Conservation (phyloP, 2,888 invertebrate species). For the Trachelus troglodyta region DNA sequence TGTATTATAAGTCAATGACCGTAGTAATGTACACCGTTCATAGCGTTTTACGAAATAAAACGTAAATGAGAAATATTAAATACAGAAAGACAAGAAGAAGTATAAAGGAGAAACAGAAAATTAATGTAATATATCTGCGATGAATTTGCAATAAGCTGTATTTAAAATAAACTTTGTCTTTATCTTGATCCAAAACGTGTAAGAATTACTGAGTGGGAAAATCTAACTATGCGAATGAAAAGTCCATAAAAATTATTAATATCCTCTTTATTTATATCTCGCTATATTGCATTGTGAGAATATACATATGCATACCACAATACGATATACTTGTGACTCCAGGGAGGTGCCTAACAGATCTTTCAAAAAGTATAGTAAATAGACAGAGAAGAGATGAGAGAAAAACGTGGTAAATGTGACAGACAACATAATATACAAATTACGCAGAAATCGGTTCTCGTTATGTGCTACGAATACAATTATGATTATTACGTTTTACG, state of each 20-base stretch:
- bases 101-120: background rate
- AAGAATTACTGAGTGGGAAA: background rate
- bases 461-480: background rate
- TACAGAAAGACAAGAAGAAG: background rate
- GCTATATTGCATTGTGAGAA: background rate
- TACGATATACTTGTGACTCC: conserved; percentile 30
- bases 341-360: conserved; percentile 29
- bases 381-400: background rate
- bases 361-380: conserved; percentile 7
- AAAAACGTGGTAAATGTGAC: background rate
- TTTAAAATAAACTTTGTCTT: background rate
- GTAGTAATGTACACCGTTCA: background rate
- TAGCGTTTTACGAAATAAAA: background rate
- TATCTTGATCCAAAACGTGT: background rate
- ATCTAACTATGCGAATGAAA: background rate
- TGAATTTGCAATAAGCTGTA: background rate
- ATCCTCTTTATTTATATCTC: background rate
- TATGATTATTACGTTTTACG: background rate
- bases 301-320: conserved; percentile 24
- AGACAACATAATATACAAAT: conserved; percentile 8
- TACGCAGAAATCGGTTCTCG: background rate
- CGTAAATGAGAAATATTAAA: background rate
- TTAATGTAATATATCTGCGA: background rate
- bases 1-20: background rate
- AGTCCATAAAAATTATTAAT: background rate